Evolutionary conservation across 1,140 invertebrate species (phyloP).

Genomic region (Papilio xuthus): DNA sequence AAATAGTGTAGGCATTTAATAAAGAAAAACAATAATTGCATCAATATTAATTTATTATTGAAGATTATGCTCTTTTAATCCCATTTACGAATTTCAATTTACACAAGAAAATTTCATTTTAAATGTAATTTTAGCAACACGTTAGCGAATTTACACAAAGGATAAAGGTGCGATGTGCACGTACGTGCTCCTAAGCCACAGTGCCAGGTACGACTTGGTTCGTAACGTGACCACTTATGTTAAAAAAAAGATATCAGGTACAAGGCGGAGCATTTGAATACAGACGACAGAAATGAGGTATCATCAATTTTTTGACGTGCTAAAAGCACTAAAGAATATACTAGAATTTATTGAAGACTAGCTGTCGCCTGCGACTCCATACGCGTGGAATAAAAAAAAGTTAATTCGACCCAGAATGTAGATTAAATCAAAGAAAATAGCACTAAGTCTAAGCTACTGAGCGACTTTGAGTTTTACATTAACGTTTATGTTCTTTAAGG

Average conservation of each 20-base stretch:
- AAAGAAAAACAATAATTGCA: background rate
- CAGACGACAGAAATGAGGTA: constrained; percentile 2
- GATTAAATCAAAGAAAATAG: too few species aligned
- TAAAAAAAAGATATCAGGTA: constrained; percentile 12
- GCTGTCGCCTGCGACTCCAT: too few species aligned
- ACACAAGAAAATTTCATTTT: background rate
- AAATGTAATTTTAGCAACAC: background rate
- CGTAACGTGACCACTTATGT: constrained; percentile 18
- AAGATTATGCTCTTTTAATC: too few species aligned
- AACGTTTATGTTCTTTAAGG: background rate
- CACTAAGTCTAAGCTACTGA: too few species aligned
- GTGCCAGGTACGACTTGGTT: constrained; percentile 23
- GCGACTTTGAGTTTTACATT: too few species aligned
- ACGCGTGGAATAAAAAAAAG: too few species aligned
- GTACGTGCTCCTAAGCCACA: constrained; percentile 21
- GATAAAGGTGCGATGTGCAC: constrained; percentile 25
- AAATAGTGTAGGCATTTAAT: too few species aligned
- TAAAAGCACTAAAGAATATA: background rate
- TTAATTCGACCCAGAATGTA: too few species aligned
- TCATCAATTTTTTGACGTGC: constrained; percentile 8
- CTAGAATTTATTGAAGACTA: background rate
- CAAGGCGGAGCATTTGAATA: background rate
- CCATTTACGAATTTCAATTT: too few species aligned
- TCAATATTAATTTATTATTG: too few species aligned
- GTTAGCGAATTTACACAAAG: constrained; percentile 25